Percentiles rank a stretch among this genome's conserved stretches.
phyloP scores from a whole-genome alignment of 1,140 invertebrate species.

The Drosophila parvula region DNA sequence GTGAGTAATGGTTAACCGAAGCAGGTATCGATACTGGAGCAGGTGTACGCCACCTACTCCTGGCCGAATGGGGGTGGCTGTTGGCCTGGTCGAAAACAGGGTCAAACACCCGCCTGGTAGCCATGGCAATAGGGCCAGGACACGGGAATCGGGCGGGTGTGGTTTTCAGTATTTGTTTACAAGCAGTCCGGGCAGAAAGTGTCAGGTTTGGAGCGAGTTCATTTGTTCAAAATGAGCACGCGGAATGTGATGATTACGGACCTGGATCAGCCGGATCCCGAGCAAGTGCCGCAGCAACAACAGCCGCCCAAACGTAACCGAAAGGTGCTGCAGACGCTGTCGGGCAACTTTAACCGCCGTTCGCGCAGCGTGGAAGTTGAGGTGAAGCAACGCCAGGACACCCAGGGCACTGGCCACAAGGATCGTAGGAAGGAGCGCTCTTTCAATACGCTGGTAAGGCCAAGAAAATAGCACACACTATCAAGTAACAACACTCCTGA shows the following conservation, averaged over 20 bases:
- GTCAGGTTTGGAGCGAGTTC: constrained; percentile 28
- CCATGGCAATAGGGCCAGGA: constrained; percentile 50
- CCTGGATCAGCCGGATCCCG: constrained; percentile 62
- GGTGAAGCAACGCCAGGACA: constrained; percentile 41
- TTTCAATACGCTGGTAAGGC: constrained; percentile 68
- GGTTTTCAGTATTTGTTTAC: constrained; percentile 54
- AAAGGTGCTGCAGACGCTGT: constrained; percentile 74
- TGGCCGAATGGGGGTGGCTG: constrained; percentile 17
- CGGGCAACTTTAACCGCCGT: constrained; percentile 72
- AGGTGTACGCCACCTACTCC: not conserved
- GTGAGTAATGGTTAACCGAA: not conserved
- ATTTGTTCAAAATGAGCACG: constrained; percentile 29
- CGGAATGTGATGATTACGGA: constrained; percentile 71
- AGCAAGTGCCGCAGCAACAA: constrained; percentile 14
- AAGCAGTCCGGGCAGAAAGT: constrained; percentile 39
- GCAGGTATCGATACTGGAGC: constrained; percentile 14
- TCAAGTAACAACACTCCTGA: not conserved
- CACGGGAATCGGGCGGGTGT: constrained; percentile 21
- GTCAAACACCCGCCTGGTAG: constrained; percentile 52
- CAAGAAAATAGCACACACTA: not conserved
- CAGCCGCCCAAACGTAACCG: constrained; percentile 52
- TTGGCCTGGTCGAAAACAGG: constrained; percentile 38
- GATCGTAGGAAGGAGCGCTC: constrained; percentile 50
- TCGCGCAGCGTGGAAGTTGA: constrained; percentile 69
- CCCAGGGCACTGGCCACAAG: constrained; percentile 15